phyloP scores from a whole-genome alignment of 1,140 invertebrate genomes.

The Zaprionus africanus region DNA sequence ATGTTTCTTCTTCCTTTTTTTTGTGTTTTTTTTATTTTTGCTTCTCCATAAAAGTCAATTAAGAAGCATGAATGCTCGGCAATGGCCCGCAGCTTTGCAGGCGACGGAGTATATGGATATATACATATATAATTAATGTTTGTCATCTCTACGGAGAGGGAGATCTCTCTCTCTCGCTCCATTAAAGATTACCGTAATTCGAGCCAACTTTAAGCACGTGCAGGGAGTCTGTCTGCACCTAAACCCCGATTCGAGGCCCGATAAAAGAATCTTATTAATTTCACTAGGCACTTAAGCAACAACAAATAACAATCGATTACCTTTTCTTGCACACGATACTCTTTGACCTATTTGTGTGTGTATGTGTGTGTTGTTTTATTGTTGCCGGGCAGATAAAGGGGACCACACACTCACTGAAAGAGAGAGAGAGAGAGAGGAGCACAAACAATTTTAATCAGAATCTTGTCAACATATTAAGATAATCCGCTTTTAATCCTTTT shows the following conservation, averaged over 20 bases:
- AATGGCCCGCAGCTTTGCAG: conserved; percentile 8
- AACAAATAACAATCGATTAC: conserved; percentile 24
- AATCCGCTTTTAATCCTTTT: conserved; percentile 79
- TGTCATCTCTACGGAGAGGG: not conserved
- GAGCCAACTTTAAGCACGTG: not conserved
- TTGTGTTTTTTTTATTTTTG: conserved; percentile 10
- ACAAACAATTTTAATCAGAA: conserved; percentile 62
- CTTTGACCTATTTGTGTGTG: not conserved
- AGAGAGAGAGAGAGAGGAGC: not conserved
- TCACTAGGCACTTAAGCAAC: conserved; percentile 18
- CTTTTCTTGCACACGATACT: conserved; percentile 24
- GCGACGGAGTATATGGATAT: conserved; percentile 2
- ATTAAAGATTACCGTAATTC: not conserved
- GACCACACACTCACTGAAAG: not conserved
- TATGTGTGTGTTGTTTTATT: not conserved
- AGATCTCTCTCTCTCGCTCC: not conserved
- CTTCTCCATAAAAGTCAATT: conserved; percentile 44
- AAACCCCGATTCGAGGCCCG: not conserved
- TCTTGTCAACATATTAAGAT: conserved; percentile 83
- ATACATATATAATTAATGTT: conserved; percentile 11
- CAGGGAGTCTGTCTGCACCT: not conserved
- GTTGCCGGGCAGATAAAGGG: conserved; percentile 18
- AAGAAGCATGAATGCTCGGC: conserved; percentile 7
- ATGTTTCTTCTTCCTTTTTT: conserved; percentile 8
- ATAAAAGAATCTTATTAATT: conserved; percentile 5